These are phyloP conservation scores for Anarrhichthys ocellatus DNA, from an alignment of 2,113 vertebrate species.

Conservation along the genomic window DNA sequence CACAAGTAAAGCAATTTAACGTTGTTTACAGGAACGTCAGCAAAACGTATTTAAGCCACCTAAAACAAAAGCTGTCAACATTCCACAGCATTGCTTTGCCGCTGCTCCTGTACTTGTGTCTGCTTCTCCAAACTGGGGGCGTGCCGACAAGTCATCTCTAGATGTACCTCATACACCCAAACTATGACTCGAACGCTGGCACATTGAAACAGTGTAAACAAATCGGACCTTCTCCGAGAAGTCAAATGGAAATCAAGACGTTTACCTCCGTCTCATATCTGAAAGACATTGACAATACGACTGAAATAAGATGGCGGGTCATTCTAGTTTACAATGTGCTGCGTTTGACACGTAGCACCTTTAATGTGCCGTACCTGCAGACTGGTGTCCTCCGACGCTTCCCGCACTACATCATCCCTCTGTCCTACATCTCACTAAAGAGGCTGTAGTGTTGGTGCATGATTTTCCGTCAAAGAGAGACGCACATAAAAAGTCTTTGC, in stretches of 20 bases:
- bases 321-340: background rate
- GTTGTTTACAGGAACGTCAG: no score
- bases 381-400: background rate
- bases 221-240: background rate
- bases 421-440: background rate
- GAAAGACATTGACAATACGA: background rate
- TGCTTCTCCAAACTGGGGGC: no score
- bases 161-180: no score
- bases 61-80: no score
- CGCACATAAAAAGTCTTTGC: background rate
- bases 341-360: constrained; percentile 4
- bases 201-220: background rate
- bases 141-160: no score
- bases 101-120: no score
- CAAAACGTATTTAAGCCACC: no score
- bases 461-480: background rate
- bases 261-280: background rate
- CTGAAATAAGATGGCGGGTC: background rate
- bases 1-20: no score
- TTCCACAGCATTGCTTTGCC: no score
- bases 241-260: background rate
- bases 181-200: background rate
- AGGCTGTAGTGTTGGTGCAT: background rate
- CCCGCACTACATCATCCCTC: background rate
- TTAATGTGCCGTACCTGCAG: background rate